Evolutionary conservation across 2,888 invertebrate genomes (phyloP).

Genomic region (Gonocerus acuteangulatus): DNA sequence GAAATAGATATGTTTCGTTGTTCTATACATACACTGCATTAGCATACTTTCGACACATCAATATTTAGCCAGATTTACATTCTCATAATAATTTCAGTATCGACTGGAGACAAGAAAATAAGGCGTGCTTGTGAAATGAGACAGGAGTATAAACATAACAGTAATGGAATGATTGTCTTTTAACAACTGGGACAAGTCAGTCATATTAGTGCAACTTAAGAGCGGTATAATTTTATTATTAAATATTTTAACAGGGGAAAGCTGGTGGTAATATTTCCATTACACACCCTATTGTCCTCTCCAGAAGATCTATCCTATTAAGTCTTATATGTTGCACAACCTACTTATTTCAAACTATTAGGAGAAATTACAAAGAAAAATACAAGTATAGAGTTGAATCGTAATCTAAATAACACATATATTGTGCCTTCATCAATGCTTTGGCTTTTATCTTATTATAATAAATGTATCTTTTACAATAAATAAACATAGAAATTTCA

Average conservation of each 20-base stretch:
- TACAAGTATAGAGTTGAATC: slow-evolving; percentile 23
- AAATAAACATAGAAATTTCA: slow-evolving; percentile 19
- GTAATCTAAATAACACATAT: slow-evolving; percentile 19
- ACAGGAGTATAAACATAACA: background rate
- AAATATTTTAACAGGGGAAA: background rate
- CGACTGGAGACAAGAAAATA: slow-evolving; percentile 7
- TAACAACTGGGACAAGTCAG: background rate
- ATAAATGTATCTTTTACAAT: slow-evolving; percentile 14
- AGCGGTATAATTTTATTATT: background rate
- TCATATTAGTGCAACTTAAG: too few species aligned
- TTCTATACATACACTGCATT: slow-evolving; percentile 2
- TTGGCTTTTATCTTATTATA: slow-evolving; percentile 25
- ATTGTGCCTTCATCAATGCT: slow-evolving; percentile 15
- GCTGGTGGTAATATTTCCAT: background rate
- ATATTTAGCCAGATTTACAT: slow-evolving; percentile 10
- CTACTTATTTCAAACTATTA: slow-evolving; percentile 22
- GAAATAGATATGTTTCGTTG: slow-evolving; percentile 24
- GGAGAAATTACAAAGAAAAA: slow-evolving; percentile 10
- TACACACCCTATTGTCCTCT: slow-evolving; percentile 16
- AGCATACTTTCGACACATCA: background rate
- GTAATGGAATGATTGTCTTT: slow-evolving; percentile 25
- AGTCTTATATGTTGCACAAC: slow-evolving; percentile 26
- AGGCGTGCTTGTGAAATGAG: slow-evolving; percentile 2
- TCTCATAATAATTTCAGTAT: slow-evolving; percentile 1
- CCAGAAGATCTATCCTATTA: slow-evolving; percentile 11